These are phyloP conservation scores for Phyllotreta striolata DNA, from an alignment of 2,888 invertebrate species.

Conservation along the genomic window DNA sequence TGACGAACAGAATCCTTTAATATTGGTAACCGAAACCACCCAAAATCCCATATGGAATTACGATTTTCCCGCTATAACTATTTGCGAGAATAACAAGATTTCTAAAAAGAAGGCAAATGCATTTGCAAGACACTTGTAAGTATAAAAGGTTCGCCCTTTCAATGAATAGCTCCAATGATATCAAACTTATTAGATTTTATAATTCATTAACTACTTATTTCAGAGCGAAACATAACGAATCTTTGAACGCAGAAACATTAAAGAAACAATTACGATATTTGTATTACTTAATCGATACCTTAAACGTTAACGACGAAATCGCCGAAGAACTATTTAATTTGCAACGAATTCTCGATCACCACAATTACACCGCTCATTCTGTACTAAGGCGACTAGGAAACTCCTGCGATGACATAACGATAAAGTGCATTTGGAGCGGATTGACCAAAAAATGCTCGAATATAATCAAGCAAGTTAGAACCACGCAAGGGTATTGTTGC, in stretches of 20 bases:
- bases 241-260: neutral
- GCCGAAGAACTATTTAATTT: conserved; percentile 34
- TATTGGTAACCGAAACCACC: conserved; percentile 58
- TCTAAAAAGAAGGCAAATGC: conserved; percentile 62
- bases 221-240: conserved; percentile 13
- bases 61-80: conserved; percentile 71
- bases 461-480: conserved; percentile 52
- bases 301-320: conserved; percentile 21
- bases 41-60: conserved; percentile 73
- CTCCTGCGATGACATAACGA: conserved; percentile 48
- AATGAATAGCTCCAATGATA: neutral
- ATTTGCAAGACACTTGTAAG: conserved; percentile 66
- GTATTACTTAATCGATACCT: conserved; percentile 9
- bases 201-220: conserved; percentile 1
- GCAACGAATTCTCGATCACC: conserved; percentile 44
- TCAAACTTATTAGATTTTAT: neutral
- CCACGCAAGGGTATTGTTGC: conserved; percentile 66
- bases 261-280: conserved; percentile 4
- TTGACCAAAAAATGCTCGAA: conserved; percentile 49
- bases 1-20: conserved; percentile 44
- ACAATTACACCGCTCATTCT: conserved; percentile 39
- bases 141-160: conserved; percentile 36
- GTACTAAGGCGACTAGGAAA: conserved; percentile 43
- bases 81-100: conserved; percentile 70
- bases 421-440: conserved; percentile 55